A percentile compares a stretch with the other conserved stretches of the same genome.
These are phyloP conservation scores for Anseranas semipalmata DNA, from an alignment of 2,113 vertebrate genomes.

Conservation along the genomic window DNA sequence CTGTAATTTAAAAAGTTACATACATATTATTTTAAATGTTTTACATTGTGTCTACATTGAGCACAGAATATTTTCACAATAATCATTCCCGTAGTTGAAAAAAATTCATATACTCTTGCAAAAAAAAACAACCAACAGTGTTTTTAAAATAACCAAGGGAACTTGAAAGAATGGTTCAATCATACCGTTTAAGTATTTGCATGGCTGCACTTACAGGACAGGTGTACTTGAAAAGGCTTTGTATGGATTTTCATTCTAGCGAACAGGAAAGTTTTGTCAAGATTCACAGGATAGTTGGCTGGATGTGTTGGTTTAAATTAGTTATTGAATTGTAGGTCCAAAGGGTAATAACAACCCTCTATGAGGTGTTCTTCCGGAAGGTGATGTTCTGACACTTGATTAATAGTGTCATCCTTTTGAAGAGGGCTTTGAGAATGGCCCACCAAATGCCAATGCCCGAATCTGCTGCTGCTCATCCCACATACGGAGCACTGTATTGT, in stretches of 20 bases:
- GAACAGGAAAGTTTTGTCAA: neutral
- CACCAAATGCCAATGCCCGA: neutral
- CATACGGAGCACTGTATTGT: fast-evolving
- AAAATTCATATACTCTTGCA: neutral
- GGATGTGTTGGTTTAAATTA: neutral
- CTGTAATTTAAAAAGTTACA: neutral
- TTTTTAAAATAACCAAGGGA: neutral
- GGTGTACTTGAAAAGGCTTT: neutral
- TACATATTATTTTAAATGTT: neutral
- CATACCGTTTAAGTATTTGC: neutral
- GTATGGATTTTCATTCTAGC: neutral
- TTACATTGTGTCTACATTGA: neutral
- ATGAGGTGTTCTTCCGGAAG: neutral
- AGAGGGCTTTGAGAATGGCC: neutral
- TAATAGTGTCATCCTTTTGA: neutral
- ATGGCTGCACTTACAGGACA: neutral
- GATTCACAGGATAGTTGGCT: neutral
- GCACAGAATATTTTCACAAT: neutral
- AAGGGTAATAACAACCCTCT: neutral
- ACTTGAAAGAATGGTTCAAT: neutral
- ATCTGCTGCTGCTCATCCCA: neutral
- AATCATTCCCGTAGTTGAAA: neutral
- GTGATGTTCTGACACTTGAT: neutral
- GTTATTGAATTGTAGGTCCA: neutral
- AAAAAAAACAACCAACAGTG: neutral